phyloP scores from a whole-genome alignment of 2,797 vertebrate species.

The Manis pentadactyla region DNA sequence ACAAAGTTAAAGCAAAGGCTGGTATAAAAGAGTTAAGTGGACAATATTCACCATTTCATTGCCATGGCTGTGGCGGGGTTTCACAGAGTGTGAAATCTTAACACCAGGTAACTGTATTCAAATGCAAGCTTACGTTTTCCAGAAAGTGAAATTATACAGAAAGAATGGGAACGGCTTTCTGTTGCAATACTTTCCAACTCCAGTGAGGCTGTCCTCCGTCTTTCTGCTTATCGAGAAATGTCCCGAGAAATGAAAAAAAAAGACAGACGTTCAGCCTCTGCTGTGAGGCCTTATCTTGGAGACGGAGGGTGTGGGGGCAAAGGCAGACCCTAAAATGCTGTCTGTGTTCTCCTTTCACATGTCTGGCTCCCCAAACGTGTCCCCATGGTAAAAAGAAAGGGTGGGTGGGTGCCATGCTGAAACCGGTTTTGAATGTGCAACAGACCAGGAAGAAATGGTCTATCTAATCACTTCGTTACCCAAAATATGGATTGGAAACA shows the following conservation, averaged over 20 bases:
- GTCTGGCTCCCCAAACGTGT: constrained; percentile 77
- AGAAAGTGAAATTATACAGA: constrained; percentile 14
- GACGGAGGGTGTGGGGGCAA: neutral
- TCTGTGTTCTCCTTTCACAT: constrained; percentile 80
- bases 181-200: constrained; percentile 45
- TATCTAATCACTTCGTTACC: constrained; percentile 83
- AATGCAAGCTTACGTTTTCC: neutral
- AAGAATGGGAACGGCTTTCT: constrained; percentile 61
- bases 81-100: neutral
- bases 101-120: neutral
- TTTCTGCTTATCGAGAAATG: constrained; percentile 78
- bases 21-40: neutral
- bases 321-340: constrained; percentile 56
- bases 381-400: constrained; percentile 4
- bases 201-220: constrained; percentile 55
- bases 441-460: constrained; percentile 77
- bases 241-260: constrained; percentile 68
- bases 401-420: neutral
- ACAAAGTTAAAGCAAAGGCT: neutral
- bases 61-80: neutral
- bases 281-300: constrained; percentile 78
- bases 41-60: neutral
- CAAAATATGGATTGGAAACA: constrained; percentile 78
- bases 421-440: constrained; percentile 84
- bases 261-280: constrained; percentile 78